These are phyloP conservation scores for Lepus oiostolus DNA, from an alignment of 2,797 vertebrate species.

Conservation along the genomic window DNA sequence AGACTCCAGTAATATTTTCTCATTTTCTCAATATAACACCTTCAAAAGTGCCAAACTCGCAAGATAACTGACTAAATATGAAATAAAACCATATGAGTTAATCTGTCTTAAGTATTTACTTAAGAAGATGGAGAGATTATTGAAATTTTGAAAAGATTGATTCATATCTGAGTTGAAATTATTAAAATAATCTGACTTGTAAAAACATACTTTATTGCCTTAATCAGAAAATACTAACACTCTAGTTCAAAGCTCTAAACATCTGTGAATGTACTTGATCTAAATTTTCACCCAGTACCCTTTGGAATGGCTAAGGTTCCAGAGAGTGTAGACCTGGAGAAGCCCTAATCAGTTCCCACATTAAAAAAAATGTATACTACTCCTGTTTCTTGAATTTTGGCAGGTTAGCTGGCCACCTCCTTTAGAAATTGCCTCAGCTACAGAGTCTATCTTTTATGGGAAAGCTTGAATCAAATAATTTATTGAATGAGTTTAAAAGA, in stretches of 20 bases:
- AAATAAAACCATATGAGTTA: background rate
- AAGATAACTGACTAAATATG: background rate
- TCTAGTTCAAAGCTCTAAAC: background rate
- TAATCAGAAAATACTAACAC: background rate
- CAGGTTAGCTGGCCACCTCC: background rate
- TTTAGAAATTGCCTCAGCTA: background rate
- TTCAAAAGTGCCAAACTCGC: background rate
- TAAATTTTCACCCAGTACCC: background rate
- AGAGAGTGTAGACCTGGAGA: fast-evolving
- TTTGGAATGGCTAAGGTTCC: background rate
- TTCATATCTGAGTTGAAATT: background rate
- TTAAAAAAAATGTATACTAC: background rate
- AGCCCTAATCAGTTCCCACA: fast-evolving
- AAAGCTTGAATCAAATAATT: fast-evolving
- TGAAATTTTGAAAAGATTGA: background rate
- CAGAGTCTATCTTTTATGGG: background rate
- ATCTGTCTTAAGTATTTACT: too few species aligned
- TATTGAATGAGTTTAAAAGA: background rate
- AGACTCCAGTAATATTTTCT: background rate
- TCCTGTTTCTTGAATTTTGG: background rate
- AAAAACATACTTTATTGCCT: background rate
- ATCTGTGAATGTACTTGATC: background rate
- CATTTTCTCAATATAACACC: background rate
- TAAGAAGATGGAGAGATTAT: background rate
- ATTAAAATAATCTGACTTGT: background rate